Conservation (phyloP, 1,140 invertebrate genomes). For the Steinernema khuongi region DNA sequence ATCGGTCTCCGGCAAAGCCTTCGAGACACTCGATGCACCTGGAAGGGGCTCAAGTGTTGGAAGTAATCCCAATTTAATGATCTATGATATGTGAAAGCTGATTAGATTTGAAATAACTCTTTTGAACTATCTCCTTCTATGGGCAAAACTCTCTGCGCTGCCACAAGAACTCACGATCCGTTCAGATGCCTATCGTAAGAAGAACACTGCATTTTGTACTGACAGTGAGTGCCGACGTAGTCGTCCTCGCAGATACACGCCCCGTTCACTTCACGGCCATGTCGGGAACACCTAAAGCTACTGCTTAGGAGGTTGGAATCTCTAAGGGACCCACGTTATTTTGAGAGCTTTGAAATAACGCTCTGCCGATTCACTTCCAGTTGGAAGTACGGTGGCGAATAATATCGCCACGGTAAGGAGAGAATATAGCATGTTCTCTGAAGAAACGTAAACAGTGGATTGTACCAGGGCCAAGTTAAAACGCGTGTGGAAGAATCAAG, state of each 20-base stretch:
- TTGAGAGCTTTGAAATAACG: background rate
- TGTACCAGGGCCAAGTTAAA: no score
- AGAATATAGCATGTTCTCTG: no score
- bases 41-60: background rate
- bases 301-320: background rate
- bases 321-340: conserved; percentile 1
- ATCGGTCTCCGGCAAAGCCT: background rate
- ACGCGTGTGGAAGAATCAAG: no score
- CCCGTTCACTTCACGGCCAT: conserved; percentile 34
- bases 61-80: background rate
- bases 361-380: no score
- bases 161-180: background rate
- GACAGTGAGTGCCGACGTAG: conserved; percentile 2
- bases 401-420: no score
- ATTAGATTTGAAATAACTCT: background rate
- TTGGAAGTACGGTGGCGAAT: no score
- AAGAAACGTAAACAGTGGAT: no score
- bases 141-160: no score
- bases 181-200: background rate
- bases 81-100: background rate
- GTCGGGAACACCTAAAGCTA: conserved; percentile 25
- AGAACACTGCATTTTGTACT: background rate
- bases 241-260: conserved; percentile 33
- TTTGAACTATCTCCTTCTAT: background rate
- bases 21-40: background rate